Conservation (phyloP, 2,888 invertebrate species). For the Zeuzera pyrina region DNA sequence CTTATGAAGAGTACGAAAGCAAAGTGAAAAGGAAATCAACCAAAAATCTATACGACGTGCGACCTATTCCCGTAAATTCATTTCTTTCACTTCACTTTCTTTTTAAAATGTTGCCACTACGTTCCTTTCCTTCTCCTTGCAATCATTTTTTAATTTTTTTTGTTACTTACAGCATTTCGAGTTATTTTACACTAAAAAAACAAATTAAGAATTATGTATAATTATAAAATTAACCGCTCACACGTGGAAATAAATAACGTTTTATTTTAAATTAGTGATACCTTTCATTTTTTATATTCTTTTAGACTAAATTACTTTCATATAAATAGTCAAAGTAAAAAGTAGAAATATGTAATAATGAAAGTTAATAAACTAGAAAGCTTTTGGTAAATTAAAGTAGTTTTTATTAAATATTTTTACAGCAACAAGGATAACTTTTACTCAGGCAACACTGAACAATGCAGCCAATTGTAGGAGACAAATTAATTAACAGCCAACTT, state of each 20-base stretch:
- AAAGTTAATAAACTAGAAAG: no score
- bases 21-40: conserved; percentile 73
- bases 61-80: conserved; percentile 73
- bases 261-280: neutral
- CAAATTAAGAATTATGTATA: no score
- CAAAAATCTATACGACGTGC: conserved; percentile 72
- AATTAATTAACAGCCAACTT: no score
- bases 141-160: no score
- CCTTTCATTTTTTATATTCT: neutral
- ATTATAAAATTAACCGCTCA: no score
- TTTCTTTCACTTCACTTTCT: conserved; percentile 72
- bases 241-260: neutral
- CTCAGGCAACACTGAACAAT: no score
- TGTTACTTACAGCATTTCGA: conserved; percentile 4
- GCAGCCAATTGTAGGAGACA: no score
- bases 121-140: conserved; percentile 10
- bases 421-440: no score
- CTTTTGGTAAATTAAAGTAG: no score
- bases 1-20: conserved; percentile 63
- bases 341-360: no score
- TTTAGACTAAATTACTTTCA: neutral
- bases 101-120: conserved; percentile 62
- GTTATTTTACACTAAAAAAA: neutral
- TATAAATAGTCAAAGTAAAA: no score
- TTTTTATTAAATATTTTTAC: no score